phyloP scores from a whole-genome alignment of 2,888 invertebrate genomes.

The Vandiemenella viatica region DNA sequence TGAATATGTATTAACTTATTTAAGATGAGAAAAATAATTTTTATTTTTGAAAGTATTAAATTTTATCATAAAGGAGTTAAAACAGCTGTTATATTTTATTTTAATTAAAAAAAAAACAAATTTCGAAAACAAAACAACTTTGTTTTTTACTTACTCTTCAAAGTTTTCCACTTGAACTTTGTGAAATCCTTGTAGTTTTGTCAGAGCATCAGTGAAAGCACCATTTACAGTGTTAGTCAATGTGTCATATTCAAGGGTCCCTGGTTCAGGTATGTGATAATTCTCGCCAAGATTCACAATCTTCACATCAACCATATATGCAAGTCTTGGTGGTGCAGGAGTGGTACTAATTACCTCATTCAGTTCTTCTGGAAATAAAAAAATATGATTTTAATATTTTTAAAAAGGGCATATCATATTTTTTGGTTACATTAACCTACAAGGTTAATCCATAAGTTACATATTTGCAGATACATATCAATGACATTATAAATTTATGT shows the following conservation, averaged over 20 bases:
- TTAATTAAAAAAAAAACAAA: no score
- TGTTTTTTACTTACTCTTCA: conserved; percentile 34
- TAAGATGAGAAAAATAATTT: no score
- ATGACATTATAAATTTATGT: no score
- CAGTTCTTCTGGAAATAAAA: conserved; percentile 5
- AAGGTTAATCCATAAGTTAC: neutral
- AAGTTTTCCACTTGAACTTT: conserved; percentile 53
- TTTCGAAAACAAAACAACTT: no score
- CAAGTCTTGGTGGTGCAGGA: conserved; percentile 45
- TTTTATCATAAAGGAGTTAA: no score
- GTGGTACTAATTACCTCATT: conserved; percentile 26
- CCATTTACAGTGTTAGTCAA: conserved; percentile 49
- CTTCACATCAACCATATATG: conserved; percentile 57
- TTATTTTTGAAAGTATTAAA: no score
- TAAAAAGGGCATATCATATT: neutral
- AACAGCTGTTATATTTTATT: no score
- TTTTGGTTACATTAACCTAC: no score
- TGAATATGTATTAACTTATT: no score
- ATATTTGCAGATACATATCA: no score
- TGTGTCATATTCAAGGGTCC: conserved; percentile 55
- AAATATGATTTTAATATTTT: no score
- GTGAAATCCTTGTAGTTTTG: conserved; percentile 54
- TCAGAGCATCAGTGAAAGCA: conserved; percentile 44
- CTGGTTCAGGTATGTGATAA: conserved; percentile 55
- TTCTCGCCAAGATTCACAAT: conserved; percentile 62